Percentiles rank a stretch among this genome's conserved stretches.
Evolutionary conservation across 2,113 vertebrate species (phyloP).

Genomic region (Verasper variegatus): DNA sequence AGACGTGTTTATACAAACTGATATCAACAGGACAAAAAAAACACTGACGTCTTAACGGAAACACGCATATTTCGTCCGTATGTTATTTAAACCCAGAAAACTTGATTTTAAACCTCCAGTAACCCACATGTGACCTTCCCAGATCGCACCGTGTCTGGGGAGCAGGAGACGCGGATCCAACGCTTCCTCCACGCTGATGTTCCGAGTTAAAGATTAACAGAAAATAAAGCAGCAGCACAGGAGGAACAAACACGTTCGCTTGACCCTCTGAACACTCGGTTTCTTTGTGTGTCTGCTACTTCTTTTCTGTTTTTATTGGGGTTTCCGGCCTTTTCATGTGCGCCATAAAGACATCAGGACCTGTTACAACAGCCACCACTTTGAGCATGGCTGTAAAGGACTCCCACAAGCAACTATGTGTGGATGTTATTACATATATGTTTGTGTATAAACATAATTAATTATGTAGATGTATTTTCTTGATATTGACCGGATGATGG

Average conservation of each 20-base stretch:
- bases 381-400: neutral
- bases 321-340: conserved; percentile 78
- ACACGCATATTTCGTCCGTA: neutral
- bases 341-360: conserved; percentile 75
- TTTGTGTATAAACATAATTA: no score
- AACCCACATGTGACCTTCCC: conserved; percentile 52
- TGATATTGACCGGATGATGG: no score
- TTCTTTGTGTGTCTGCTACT: conserved; percentile 52
- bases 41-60: neutral
- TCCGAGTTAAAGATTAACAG: conserved; percentile 65
- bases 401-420: neutral
- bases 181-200: conserved; percentile 54
- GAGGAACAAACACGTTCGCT: conserved; percentile 24
- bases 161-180: conserved; percentile 35
- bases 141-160: conserved; percentile 12
- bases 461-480: no score
- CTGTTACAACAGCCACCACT: conserved; percentile 6
- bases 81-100: neutral
- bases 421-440: no score
- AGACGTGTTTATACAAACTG: no score
- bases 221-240: conserved; percentile 21
- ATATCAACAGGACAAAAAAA: neutral
- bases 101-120: conserved; percentile 19
- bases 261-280: conserved; percentile 24
- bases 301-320: conserved; percentile 69